Conservation (phyloP, 1,140 invertebrate species). For the Linepithema humile region DNA sequence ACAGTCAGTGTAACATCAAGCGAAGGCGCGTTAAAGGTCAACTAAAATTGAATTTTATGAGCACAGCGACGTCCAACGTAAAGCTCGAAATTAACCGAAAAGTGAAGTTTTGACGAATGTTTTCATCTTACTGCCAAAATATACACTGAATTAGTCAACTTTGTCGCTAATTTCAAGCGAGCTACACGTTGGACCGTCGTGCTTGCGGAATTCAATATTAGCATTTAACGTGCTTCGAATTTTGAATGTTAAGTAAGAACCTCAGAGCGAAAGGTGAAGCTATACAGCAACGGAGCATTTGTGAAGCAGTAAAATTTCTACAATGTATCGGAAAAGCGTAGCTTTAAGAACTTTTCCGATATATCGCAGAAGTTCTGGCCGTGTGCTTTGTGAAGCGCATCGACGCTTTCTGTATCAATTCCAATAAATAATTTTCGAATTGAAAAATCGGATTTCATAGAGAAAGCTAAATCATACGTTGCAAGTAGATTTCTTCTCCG, state of each 20-base stretch:
- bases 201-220: background rate
- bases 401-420: background rate
- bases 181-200: background rate
- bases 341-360: background rate
- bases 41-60: conserved; percentile 20
- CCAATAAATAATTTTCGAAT: conserved; percentile 3
- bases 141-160: background rate
- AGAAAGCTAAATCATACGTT: background rate
- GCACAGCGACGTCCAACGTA: background rate
- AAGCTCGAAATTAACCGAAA: background rate
- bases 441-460: no score
- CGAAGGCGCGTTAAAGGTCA: background rate
- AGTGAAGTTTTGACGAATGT: background rate
- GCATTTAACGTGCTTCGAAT: background rate
- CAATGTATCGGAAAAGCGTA: background rate
- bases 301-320: conserved; percentile 10
- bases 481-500: background rate
- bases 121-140: background rate
- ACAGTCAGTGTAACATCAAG: background rate
- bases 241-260: background rate
- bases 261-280: background rate
- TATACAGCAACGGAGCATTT: background rate
- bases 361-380: background rate
- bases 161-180: background rate
- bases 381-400: background rate